phyloP scores from a whole-genome alignment of 2,113 vertebrate species.

The Pseudorhombus dupliciocellatus region DNA sequence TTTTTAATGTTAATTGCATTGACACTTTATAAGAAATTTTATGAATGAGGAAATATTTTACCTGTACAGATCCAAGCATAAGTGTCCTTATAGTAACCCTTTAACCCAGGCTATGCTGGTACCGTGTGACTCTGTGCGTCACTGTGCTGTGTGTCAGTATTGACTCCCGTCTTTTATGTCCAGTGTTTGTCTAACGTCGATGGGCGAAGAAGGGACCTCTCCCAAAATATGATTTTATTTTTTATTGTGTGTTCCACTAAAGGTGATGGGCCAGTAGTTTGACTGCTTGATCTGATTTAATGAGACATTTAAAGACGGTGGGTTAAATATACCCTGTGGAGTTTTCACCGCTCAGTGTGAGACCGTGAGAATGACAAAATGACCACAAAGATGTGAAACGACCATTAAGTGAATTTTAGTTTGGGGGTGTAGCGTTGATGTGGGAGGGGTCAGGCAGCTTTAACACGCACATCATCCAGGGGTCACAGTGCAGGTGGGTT shows the following conservation, averaged over 20 bases:
- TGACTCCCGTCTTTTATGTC: slow-evolving; percentile 35
- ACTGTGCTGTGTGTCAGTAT: slow-evolving; percentile 31
- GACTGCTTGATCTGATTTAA: background rate
- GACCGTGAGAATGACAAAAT: background rate
- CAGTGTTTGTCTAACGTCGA: slow-evolving; percentile 43
- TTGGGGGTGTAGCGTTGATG: background rate
- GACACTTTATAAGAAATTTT: slow-evolving; percentile 81
- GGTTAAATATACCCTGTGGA: slow-evolving; percentile 45
- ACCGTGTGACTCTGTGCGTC: slow-evolving; percentile 54
- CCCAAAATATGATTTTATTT: slow-evolving; percentile 23
- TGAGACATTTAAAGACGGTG: background rate
- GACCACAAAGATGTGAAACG: background rate
- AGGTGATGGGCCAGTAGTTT: slow-evolving; percentile 10
- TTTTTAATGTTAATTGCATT: slow-evolving; percentile 74
- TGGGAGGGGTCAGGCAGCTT: background rate
- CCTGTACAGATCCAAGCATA: slow-evolving; percentile 69
- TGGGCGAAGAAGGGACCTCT: slow-evolving; percentile 60
- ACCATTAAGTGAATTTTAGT: background rate
- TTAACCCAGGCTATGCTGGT: slow-evolving; percentile 44
- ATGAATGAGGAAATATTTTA: slow-evolving; percentile 76
- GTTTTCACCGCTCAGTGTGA: slow-evolving; percentile 1
- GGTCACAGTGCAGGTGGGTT: background rate
- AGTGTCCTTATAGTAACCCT: slow-evolving; percentile 60
- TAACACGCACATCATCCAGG: background rate
- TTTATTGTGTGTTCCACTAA: slow-evolving; percentile 42